A percentile compares a stretch with the other conserved stretches of the same genome.
These are phyloP conservation scores for Perca fluviatilis DNA, from an alignment of 2,113 vertebrate species.

Conservation along the genomic window DNA sequence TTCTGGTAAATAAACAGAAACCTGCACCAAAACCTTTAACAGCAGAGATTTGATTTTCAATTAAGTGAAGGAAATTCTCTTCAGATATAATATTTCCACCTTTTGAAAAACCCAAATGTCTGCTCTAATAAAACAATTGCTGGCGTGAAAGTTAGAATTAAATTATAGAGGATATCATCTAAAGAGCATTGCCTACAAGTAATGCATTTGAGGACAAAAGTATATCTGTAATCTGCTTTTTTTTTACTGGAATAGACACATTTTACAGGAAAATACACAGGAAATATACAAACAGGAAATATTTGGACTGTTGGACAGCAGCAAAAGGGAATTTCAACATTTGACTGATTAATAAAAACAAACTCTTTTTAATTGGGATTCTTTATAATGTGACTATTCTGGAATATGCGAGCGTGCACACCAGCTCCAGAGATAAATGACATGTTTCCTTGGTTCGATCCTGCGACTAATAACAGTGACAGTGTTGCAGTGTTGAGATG, in stretches of 20 bases:
- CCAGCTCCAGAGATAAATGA: slow-evolving; percentile 8
- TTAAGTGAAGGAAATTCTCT: background rate
- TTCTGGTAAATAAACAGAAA: background rate
- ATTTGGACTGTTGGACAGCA: background rate
- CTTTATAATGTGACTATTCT: background rate
- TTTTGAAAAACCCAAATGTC: background rate
- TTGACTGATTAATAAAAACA: background rate
- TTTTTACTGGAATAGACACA: no score
- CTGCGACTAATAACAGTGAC: background rate
- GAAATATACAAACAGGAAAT: background rate
- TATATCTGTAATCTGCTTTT: background rate
- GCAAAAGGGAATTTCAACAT: background rate
- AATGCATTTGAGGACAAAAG: background rate
- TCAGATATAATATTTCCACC: background rate
- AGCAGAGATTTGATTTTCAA: background rate
- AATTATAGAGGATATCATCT: background rate
- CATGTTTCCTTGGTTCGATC: background rate
- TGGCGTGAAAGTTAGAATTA: background rate
- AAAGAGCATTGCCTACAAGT: background rate
- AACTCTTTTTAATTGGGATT: background rate
- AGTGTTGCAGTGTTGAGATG: slow-evolving; percentile 1
- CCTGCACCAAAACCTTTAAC: background rate
- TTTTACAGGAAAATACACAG: no score
- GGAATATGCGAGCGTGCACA: background rate
- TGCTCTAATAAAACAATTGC: background rate